Percentiles rank a stretch among this genome's conserved stretches.
phyloP scores from a whole-genome alignment of 2,797 vertebrate genomes.

The Gallirallus australis region DNA sequence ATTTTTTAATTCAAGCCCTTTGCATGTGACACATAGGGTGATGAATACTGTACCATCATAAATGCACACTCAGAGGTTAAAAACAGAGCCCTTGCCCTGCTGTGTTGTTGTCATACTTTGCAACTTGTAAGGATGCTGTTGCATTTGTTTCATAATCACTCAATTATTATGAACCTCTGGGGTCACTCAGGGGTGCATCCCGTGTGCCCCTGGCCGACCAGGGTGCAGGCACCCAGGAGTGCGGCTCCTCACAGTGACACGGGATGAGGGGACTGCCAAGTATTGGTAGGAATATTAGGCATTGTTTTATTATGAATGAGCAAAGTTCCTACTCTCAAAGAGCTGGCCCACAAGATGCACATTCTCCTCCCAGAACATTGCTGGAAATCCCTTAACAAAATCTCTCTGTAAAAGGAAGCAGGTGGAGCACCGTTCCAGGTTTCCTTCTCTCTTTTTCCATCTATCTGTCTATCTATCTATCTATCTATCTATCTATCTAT shows the following conservation, averaged over 20 bases:
- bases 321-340: not conserved
- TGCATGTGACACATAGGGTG: too few relatives aligned
- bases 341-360: too few relatives aligned
- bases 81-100: fast-evolving
- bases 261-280: not conserved
- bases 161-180: not conserved
- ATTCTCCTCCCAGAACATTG: not conserved
- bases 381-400: not conserved
- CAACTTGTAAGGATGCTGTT: not conserved
- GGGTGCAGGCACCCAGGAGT: not conserved
- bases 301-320: not conserved
- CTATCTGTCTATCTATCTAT: too few relatives aligned
- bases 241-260: fast-evolving
- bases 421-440: not conserved
- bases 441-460: not conserved
- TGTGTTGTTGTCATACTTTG: not conserved
- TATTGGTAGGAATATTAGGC: not conserved
- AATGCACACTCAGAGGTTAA: not conserved
- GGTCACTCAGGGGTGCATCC: not conserved
- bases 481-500: too few relatives aligned
- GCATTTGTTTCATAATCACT: not conserved
- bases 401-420: too few relatives aligned
- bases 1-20: not conserved
- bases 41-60: not conserved
- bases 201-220: too few relatives aligned